Evolutionary conservation across 2,888 invertebrate genomes (phyloP).

Genomic region (Diaprepes abbreviatus): DNA sequence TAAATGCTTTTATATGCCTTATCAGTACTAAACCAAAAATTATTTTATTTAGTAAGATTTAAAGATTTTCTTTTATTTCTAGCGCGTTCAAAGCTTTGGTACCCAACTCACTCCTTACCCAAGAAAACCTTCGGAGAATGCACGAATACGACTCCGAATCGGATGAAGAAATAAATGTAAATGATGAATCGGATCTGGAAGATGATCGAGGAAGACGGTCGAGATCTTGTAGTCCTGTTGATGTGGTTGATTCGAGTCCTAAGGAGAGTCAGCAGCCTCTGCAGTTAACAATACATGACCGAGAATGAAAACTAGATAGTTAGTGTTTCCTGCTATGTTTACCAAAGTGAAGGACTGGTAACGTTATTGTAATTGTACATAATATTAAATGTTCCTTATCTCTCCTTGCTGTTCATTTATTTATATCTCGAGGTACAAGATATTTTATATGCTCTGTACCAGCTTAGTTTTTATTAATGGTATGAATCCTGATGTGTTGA

Average conservation of each 20-base stretch:
- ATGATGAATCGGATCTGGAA: conserved; percentile 81
- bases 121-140: conserved; percentile 71
- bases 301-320: conserved; percentile 63
- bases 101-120: conserved; percentile 72
- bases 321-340: neutral
- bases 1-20: conserved; percentile 12
- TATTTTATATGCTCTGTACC: conserved; percentile 3
- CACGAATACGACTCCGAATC: conserved; percentile 73
- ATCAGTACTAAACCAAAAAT: too few relatives aligned
- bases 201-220: conserved; percentile 66
- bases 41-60: too few relatives aligned
- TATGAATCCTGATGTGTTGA: too few relatives aligned
- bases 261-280: conserved; percentile 71
- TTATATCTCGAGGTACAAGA: neutral
- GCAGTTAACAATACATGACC: conserved; percentile 81
- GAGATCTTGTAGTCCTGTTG: conserved; percentile 69
- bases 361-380: conserved; percentile 1
- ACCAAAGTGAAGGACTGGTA: conserved; percentile 11
- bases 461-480: too few relatives aligned
- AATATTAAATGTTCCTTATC: conserved; percentile 8
- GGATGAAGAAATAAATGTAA: conserved; percentile 89
- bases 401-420: neutral
- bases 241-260: conserved; percentile 65
- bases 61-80: conserved; percentile 20
- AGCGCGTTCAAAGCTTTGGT: conserved; percentile 85